These are phyloP conservation scores for Martes martes DNA, from an alignment of 2,113 vertebrate genomes.

Conservation along the genomic window DNA sequence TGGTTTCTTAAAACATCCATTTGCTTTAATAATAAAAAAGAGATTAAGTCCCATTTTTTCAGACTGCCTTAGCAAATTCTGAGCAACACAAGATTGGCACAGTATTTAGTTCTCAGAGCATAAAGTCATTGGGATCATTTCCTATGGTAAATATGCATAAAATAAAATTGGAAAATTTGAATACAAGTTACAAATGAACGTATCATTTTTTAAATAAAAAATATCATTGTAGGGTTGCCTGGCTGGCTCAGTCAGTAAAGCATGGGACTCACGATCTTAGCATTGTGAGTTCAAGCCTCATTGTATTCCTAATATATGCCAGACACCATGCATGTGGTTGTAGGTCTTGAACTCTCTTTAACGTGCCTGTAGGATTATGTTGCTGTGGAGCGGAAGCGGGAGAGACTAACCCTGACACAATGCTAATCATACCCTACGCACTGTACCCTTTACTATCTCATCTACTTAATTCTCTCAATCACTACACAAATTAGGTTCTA, in stretches of 20 bases:
- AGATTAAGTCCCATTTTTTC: not conserved
- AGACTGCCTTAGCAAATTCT: not conserved
- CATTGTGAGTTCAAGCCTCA: not conserved
- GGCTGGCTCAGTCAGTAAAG: not conserved
- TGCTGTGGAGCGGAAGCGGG: not conserved
- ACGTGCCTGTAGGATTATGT: not conserved
- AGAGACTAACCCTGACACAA: not conserved
- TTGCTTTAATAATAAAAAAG: constrained; percentile 11
- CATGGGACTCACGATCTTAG: not conserved
- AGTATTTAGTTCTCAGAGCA: not conserved
- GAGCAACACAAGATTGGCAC: not conserved
- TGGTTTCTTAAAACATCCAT: not conserved
- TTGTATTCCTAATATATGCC: not conserved
- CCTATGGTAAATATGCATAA: no score
- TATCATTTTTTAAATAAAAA: not conserved
- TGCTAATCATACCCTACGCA: not conserved
- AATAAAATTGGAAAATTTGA: not conserved
- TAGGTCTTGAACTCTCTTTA: not conserved
- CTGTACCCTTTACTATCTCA: not conserved
- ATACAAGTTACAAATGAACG: not conserved
- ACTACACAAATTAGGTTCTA: not conserved
- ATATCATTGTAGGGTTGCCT: not conserved
- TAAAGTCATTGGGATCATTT: not conserved
- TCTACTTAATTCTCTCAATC: not conserved
- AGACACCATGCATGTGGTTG: not conserved